Evolutionary conservation across 2,113 vertebrate genomes (phyloP), one percentile per base, ranked within the genome.

Genomic region (Bostrychus sinensis): DNA sequence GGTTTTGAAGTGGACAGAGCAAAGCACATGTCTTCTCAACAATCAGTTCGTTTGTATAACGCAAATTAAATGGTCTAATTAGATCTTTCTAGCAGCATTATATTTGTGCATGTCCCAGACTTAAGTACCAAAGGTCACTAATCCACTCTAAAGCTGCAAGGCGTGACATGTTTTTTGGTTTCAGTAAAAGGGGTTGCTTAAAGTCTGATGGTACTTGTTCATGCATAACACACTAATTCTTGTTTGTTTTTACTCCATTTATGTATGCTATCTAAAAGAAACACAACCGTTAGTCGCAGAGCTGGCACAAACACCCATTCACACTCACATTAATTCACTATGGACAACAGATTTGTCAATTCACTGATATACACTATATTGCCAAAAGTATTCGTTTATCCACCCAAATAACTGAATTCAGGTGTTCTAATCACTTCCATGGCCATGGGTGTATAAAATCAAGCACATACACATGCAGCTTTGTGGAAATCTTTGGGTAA

Each of bases 121-220:
- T 41, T 2, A 56, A 56, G 56, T 64, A 26, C 22, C 65, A 84
- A 87, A 78, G 77, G 66, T 81, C 51, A 46, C 62, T 82, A 83
- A 85, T 83, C 77, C 64, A 30, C 20, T 64, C 28, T 28, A 59
- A 88, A 87, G 67, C 82, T 69, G 38, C 6, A 62, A 57, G 17
- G 62, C 59, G 56, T 79, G 78, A 78, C 20, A 5, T 7, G 75
- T 70, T 36, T 56, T 23, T 58, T 51, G n/a, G 58, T 43, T 14
- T 12, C 19, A 2, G 59, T 39, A 48, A 51, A 1, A 36, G 34
- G 39, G 42, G 16, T 30, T 17, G 20, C 4, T 0, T 13, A 38
- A 37, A 57, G 46, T 28, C 26, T 56, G 26, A 3, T 19, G 19
- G 43, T 2, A 46, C 20, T 22, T 46, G 19, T 22, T 46, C 19